These are phyloP conservation scores for Elachura formosa DNA, from an alignment of 2,113 vertebrate species.

Conservation along the genomic window DNA sequence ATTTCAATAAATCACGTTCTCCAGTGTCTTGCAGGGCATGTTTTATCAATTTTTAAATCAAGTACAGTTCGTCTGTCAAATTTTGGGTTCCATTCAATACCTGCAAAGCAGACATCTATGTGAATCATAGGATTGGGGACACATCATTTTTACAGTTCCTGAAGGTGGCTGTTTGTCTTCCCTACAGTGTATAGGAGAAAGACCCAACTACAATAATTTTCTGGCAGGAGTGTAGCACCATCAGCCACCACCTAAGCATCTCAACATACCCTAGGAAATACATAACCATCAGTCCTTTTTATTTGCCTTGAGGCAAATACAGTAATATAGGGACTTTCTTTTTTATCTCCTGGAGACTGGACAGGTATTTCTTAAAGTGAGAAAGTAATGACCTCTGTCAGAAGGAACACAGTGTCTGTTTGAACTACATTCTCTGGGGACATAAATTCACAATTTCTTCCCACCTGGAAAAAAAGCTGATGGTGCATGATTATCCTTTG, in stretches of 20 bases:
- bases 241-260: not conserved
- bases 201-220: not conserved
- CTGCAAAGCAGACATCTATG: not conserved
- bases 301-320: not conserved
- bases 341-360: not conserved
- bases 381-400: not conserved
- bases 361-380: not conserved
- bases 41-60: not conserved
- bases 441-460: not conserved
- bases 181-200: not conserved
- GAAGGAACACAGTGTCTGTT: not conserved
- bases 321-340: not conserved
- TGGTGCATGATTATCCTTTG: not conserved
- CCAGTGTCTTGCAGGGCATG: not conserved
- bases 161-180: not conserved
- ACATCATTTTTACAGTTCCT: not conserved
- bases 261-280: not conserved
- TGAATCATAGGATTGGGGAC: not conserved
- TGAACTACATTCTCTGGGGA: not conserved
- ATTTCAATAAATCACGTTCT: not conserved
- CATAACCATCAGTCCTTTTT: not conserved
- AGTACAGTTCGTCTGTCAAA: not conserved
- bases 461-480: not conserved
- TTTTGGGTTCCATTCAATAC: not conserved
- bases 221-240: not conserved